Conservation (phyloP, 2,888 invertebrate species). For the Ceratothoa steindachneri region DNA sequence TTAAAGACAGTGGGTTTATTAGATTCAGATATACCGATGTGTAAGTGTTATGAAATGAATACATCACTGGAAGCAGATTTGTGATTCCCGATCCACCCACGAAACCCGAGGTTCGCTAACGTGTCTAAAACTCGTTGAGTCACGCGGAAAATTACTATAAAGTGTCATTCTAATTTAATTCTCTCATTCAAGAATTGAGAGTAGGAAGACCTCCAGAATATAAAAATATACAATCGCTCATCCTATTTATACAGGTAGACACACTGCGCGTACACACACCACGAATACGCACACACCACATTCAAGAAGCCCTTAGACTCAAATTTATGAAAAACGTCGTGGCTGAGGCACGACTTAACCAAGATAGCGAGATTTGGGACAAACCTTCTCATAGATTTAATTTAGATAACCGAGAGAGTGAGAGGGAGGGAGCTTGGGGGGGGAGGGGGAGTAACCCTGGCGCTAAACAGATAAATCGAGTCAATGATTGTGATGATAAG, state of each 20-base stretch:
- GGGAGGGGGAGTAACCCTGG: neutral
- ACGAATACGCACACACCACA: neutral
- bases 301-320: neutral
- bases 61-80: no score
- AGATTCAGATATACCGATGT: no score
- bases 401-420: neutral
- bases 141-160: no score
- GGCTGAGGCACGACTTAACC: neutral
- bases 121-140: no score
- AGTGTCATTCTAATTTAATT: no score
- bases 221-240: no score
- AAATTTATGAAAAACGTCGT: neutral
- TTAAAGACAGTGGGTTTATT: no score
- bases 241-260: neutral
- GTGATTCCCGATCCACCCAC: no score
- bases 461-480: constrained; percentile 26
- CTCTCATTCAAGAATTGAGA: no score
- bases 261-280: neutral
- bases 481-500: constrained; percentile 21
- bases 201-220: no score
- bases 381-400: constrained; percentile 38
- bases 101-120: no score
- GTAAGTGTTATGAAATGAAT: no score
- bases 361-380: constrained; percentile 27
- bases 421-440: neutral